Percentiles rank a stretch among this genome's conserved stretches.
Conservation (phyloP, 1,140 invertebrate species). For the Maconellicoccus hirsutus region DNA sequence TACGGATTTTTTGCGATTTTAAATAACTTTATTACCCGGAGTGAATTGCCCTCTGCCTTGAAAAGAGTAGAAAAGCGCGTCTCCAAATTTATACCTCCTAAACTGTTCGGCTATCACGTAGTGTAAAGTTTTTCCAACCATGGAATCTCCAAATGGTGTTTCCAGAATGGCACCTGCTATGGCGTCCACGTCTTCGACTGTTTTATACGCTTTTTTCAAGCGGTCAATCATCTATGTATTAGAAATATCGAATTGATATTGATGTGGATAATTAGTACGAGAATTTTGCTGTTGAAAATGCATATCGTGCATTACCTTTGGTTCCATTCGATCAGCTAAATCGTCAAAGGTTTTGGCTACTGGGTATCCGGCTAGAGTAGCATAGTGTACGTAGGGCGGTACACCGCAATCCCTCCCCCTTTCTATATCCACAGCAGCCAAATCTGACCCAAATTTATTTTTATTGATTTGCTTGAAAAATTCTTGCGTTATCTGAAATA, state of each 20-base stretch:
- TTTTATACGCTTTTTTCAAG: not conserved
- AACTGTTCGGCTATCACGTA: not conserved
- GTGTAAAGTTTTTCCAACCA: not conserved
- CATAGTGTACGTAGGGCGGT: conserved; percentile 61
- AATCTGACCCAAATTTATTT: conserved; percentile 64
- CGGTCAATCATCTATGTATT: not conserved
- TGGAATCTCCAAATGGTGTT: not conserved
- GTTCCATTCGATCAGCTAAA: conserved; percentile 26
- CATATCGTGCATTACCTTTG: too few species aligned
- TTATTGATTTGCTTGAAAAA: conserved; percentile 32
- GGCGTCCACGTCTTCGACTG: not conserved
- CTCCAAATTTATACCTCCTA: not conserved
- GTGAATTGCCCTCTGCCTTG: not conserved
- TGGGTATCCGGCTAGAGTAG: conserved; percentile 61
- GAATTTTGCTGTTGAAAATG: too few species aligned
- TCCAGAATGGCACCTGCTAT: not conserved
- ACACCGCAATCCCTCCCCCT: conserved; percentile 81
- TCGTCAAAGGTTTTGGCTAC: conserved; percentile 44
- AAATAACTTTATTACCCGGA: not conserved
- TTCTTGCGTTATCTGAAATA: not conserved
- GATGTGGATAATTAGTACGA: too few species aligned
- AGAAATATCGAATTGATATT: too few species aligned
- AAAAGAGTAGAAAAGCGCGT: not conserved
- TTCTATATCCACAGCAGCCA: conserved; percentile 75
- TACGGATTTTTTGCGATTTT: too few species aligned